These are phyloP conservation scores for Euspilapteryx auroguttella DNA, from an alignment of 2,888 invertebrate genomes.

Conservation along the genomic window DNA sequence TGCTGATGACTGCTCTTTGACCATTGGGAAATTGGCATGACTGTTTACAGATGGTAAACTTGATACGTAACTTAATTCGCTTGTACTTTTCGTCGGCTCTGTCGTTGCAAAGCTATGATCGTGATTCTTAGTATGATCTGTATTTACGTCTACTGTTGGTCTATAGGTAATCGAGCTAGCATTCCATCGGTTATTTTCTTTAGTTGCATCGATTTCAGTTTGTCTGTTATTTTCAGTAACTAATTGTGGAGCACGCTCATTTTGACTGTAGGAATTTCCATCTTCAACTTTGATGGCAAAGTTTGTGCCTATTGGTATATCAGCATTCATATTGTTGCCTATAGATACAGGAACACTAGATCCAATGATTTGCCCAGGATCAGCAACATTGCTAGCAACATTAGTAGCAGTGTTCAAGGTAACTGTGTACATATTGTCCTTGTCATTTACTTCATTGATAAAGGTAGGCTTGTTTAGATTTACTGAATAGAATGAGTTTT, in stretches of 20 bases:
- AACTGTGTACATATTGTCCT: slow-evolving; percentile 31
- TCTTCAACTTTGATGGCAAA: slow-evolving; percentile 52
- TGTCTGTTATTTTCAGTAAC: slow-evolving; percentile 17
- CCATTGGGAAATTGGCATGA: slow-evolving; percentile 53
- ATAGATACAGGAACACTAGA: slow-evolving; percentile 37
- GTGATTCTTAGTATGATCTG: not conserved
- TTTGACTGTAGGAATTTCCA: slow-evolving; percentile 15
- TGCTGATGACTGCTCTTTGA: slow-evolving; percentile 22
- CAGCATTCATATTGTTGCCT: slow-evolving; percentile 33
- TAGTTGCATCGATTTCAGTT: slow-evolving; percentile 16
- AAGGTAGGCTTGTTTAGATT: slow-evolving; percentile 23
- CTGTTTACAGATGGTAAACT: slow-evolving; percentile 30
- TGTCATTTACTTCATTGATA: slow-evolving; percentile 16
- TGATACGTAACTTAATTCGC: not conserved
- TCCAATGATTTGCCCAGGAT: slow-evolving; percentile 28
- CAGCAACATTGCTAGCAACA: slow-evolving; percentile 24
- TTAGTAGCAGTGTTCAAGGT: slow-evolving; percentile 41
- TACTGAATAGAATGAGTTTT: slow-evolving; percentile 17
- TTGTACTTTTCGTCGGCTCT: not conserved
- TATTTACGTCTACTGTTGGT: too few relatives aligned
- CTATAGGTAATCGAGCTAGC: slow-evolving; percentile 16
- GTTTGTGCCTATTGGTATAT: slow-evolving; percentile 52
- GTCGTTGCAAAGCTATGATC: not conserved
- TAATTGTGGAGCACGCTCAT: slow-evolving; percentile 18
- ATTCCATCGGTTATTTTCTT: slow-evolving; percentile 41